Evolutionary conservation across 2,113 vertebrate genomes (phyloP).

Genomic region (Malaclemys terrapin): DNA sequence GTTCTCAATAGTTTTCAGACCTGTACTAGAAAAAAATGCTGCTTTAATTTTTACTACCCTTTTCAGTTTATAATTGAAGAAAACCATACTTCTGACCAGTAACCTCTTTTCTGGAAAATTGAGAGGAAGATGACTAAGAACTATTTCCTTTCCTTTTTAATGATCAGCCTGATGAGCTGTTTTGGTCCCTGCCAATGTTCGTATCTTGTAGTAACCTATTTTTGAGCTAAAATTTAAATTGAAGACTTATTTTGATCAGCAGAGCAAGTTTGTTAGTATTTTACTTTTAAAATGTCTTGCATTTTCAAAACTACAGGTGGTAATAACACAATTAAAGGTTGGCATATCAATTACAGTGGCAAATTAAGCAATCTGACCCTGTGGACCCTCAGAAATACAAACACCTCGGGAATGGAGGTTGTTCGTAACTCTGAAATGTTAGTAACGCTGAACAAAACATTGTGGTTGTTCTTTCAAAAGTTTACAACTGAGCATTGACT

Average conservation of each 20-base stretch:
- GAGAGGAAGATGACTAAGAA: not conserved
- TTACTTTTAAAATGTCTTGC: not conserved
- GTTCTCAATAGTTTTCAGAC: constrained; percentile 20
- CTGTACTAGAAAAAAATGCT: not conserved
- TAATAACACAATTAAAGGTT: not conserved
- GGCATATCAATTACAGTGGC: too few species aligned
- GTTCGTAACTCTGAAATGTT: too few species aligned
- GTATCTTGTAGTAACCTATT: not conserved
- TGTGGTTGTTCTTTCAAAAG: too few species aligned
- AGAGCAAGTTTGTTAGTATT: not conserved
- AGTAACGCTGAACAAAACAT: too few species aligned
- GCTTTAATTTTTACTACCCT: not conserved
- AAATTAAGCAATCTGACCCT: not conserved
- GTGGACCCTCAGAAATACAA: too few species aligned
- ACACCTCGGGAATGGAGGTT: too few species aligned
- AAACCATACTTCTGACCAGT: not conserved
- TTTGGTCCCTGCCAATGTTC: not conserved
- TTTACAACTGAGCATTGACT: too few species aligned
- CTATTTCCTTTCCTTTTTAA: not conserved
- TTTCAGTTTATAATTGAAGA: constrained; percentile 22
- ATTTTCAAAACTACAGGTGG: not conserved
- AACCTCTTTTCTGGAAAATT: not conserved
- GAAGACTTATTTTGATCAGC: not conserved
- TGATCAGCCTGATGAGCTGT: not conserved
- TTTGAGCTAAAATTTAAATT: not conserved